Evolutionary conservation across 2,888 invertebrate species (phyloP), one percentile per base, ranked within the genome.

Genomic region (Microplitis deprimator): DNA sequence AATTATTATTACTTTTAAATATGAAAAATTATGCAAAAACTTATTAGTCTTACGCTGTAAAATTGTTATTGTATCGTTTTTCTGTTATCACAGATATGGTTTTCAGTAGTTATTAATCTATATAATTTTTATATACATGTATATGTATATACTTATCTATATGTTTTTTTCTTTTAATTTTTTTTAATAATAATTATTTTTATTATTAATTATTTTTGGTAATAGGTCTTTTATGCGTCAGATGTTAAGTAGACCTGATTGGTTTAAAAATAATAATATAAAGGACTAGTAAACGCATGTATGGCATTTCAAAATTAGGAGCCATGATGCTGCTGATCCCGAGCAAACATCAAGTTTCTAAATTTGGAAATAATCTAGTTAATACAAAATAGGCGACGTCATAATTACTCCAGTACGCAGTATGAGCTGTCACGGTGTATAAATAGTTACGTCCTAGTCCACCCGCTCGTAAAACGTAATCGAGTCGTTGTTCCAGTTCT

Each of bases 351-450:
- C 89, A 89, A 82, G 88, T 86, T 80, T 91, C 91, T 80, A 91
- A 82, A 74, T 91, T 89, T n/a, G 91, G 91, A 78, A 91, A 91
- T 13, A 92, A 87, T 83, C 90, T 89, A 13, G 91, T 91, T 71
- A 93, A 88, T 76, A 93, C 90, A 87, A 94, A 94, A 87, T 92
- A 92, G 17, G 93, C 93, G 59, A 93, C 91, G 82, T 94, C 94
- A 73, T 91, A 91, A 83, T 92, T 93, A 82, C 89, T 91, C 94
- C 94, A 94, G 87, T 94, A 94, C 41, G 92, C 91, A 0, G 93
- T 93, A 86, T 94, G 94, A 0, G 93, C 92, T 50, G 92, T 92
- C 71, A 93, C 90, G 64, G 92, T 92, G 68, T 92, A 91, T 73
- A 93, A 89, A 86, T 93, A 93, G 82, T 92, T 91, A 82, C 91